Percentiles rank a stretch among this genome's conserved stretches.
These are phyloP conservation scores for human DNA, from an alignment of 2,113 vertebrate species.

Conservation along the genomic window DNA sequence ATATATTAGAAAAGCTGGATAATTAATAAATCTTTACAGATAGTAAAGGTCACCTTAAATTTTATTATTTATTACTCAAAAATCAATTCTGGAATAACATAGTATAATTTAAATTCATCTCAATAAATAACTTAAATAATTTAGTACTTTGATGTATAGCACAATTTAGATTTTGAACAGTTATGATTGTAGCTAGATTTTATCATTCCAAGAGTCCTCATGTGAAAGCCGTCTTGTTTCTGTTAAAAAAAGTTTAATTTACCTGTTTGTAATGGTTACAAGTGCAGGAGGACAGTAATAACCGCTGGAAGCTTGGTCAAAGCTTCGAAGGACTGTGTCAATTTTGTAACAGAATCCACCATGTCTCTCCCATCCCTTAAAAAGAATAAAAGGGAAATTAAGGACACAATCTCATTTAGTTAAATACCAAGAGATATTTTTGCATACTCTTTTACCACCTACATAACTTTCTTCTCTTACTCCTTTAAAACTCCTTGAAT, in stretches of 20 bases:
- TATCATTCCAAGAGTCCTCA: neutral
- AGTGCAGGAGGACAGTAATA: conserved; percentile 93
- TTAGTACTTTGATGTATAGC: conserved; percentile 25
- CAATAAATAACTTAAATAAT: conserved; percentile 55
- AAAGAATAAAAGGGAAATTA: conserved; percentile 64
- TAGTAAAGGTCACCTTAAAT: conserved; percentile 57
- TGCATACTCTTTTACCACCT: neutral
- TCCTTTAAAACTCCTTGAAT: conserved; percentile 1
- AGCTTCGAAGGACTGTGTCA: conserved; percentile 88
- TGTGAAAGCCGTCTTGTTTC: neutral
- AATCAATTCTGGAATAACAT: conserved; percentile 53
- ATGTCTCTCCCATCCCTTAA: conserved; percentile 94
- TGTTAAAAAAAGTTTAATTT: conserved; percentile 28
- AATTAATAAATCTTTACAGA: conserved; percentile 16
- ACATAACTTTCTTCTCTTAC: neutral
- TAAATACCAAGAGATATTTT: conserved; percentile 2
- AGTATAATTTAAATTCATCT: conserved; percentile 63
- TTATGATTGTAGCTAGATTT: neutral
- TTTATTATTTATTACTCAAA: conserved; percentile 38
- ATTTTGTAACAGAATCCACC: conserved; percentile 92
- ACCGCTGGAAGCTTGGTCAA: conserved; percentile 87
- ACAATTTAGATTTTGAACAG: conserved; percentile 49
- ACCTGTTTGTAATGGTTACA: conserved; percentile 94
- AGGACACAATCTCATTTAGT: neutral
- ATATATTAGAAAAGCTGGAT: conserved; percentile 51